Percentiles rank a stretch among this genome's conserved stretches.
These are phyloP conservation scores for Meloidogyne chitwoodi DNA, from an alignment of 1,140 invertebrate species.

Conservation along the genomic window DNA sequence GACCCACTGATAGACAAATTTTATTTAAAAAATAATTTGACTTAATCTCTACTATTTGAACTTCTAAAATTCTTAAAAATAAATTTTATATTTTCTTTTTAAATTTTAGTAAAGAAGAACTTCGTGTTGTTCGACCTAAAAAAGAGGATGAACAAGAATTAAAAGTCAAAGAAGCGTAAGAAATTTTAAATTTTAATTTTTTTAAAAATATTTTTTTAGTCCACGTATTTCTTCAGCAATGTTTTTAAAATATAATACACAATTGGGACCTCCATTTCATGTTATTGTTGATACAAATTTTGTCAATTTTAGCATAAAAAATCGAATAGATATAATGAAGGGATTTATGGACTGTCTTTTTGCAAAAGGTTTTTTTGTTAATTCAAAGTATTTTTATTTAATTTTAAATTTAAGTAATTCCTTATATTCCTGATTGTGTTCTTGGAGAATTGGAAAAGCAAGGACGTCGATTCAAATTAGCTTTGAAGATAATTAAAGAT, in stretches of 20 bases:
- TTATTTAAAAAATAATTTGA: too few relatives aligned
- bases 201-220: constrained; percentile 35
- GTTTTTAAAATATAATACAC: constrained; percentile 98
- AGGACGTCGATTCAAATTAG: constrained; percentile 88
- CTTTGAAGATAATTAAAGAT: constrained; percentile 91
- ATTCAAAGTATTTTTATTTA: too few relatives aligned
- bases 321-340: constrained; percentile 86
- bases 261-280: constrained; percentile 94
- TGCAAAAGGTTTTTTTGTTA: background rate
- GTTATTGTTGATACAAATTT: constrained; percentile 97
- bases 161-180: constrained; percentile 56
- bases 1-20: too few relatives aligned
- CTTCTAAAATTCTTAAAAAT: background rate
- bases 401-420: constrained; percentile 92
- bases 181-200: constrained; percentile 2
- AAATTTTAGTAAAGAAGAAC: constrained; percentile 53
- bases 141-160: constrained; percentile 56
- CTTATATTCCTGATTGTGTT: constrained; percentile 97
- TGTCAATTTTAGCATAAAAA: constrained; percentile 96
- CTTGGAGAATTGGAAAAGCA: constrained; percentile 96
- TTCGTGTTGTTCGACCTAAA: constrained; percentile 49
- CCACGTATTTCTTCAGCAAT: constrained; percentile 63
- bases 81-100: background rate
- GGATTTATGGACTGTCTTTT: background rate
- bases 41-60: too few relatives aligned